These are phyloP conservation scores for Zelleria hepariella DNA, from an alignment of 2,888 invertebrate species.

Conservation along the genomic window DNA sequence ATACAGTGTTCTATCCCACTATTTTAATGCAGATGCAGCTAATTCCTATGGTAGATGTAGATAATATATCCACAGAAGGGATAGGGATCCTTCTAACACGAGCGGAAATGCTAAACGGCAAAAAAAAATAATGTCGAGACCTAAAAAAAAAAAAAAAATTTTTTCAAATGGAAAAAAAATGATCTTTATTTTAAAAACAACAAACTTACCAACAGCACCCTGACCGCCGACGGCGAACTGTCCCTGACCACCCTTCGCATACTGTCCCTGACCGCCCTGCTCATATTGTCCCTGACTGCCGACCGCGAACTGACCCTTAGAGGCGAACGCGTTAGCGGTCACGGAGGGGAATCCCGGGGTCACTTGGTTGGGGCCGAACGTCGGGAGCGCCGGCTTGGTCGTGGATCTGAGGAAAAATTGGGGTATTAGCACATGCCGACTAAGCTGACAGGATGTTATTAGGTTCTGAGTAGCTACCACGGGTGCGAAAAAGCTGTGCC, in stretches of 20 bases:
- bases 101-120: too few relatives aligned
- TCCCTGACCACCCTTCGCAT: constrained; percentile 5
- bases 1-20: too few relatives aligned
- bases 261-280: constrained; percentile 13
- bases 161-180: too few relatives aligned
- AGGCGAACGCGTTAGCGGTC: constrained; percentile 21
- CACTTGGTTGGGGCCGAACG: constrained; percentile 35
- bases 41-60: too few relatives aligned
- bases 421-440: neutral
- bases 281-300: constrained; percentile 25
- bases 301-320: constrained; percentile 28
- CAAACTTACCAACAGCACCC: neutral
- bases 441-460: constrained; percentile 10
- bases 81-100: too few relatives aligned
- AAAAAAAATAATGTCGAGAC: too few relatives aligned
- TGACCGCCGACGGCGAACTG: neutral
- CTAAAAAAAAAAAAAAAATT: too few relatives aligned
- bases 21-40: too few relatives aligned
- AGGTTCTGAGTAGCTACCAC: too few relatives aligned
- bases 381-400: constrained; percentile 23
- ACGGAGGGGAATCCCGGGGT: constrained; percentile 34
- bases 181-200: too few relatives aligned
- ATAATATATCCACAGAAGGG: too few relatives aligned
- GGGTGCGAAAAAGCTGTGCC: too few relatives aligned
- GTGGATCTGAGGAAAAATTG: neutral